Evolutionary conservation across 2,113 vertebrate genomes (phyloP).

Genomic region (Natator depressus): DNA sequence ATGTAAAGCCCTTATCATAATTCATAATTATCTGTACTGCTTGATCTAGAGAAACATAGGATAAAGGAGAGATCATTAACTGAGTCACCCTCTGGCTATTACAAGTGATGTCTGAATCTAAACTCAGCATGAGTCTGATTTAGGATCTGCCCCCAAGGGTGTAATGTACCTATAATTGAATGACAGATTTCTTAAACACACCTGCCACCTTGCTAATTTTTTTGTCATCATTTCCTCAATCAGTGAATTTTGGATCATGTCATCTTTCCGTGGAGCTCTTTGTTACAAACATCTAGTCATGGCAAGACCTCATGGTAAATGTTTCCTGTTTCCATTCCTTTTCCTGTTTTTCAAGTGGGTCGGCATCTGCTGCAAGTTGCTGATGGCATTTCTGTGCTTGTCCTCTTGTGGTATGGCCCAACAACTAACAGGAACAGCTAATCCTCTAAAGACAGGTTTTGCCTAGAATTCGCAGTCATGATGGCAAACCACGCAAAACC

Average conservation of each 20-base stretch:
- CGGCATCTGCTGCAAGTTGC: not conserved
- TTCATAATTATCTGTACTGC: slow-evolving; percentile 68
- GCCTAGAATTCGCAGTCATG: not conserved
- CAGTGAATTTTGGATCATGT: slow-evolving; percentile 4
- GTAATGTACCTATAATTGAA: slow-evolving; percentile 16
- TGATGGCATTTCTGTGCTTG: not conserved
- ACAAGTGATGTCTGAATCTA: slow-evolving; percentile 33
- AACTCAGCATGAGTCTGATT: not conserved
- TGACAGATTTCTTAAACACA: slow-evolving; percentile 31
- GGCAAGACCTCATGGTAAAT: not conserved
- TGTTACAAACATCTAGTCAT: not conserved
- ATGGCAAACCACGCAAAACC: not conserved
- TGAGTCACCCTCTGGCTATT: slow-evolving; percentile 48
- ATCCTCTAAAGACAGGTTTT: not conserved
- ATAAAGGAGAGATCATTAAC: slow-evolving; percentile 60
- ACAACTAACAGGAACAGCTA: not conserved
- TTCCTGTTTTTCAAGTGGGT: not conserved
- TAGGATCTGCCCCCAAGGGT: not conserved
- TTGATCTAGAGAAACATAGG: slow-evolving; percentile 61
- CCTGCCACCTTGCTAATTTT: not conserved
- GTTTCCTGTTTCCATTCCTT: not conserved
- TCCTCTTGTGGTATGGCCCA: not conserved
- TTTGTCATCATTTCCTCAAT: not conserved
- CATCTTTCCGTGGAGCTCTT: not conserved
- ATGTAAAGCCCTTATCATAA: slow-evolving; percentile 48